A percentile compares a stretch with the other conserved stretches of the same genome.
Evolutionary conservation across 1,140 invertebrate species (phyloP).

Genomic region (Charaxes varanes): DNA sequence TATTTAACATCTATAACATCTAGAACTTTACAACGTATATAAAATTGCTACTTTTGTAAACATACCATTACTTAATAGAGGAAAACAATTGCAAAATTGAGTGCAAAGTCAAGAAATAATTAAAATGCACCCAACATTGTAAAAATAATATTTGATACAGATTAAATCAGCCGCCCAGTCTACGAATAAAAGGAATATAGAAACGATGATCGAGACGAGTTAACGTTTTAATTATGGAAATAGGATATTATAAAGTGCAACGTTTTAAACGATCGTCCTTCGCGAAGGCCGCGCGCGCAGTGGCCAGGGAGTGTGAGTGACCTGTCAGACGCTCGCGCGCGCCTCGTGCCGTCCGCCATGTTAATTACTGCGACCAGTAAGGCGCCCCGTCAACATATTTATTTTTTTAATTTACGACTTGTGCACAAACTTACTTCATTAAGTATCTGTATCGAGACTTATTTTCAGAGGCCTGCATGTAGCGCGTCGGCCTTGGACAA

Average conservation of each 20-base stretch:
- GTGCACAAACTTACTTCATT: conserved; percentile 51
- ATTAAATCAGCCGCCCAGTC: conserved; percentile 6
- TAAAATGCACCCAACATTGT: conserved; percentile 1
- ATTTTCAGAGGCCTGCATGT: conserved; percentile 36
- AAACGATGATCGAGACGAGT: conserved; percentile 13
- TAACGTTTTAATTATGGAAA: conserved; percentile 26
- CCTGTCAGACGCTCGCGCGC: conserved; percentile 46
- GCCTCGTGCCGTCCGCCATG: conserved; percentile 49
- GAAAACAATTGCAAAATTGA: too few relatives aligned
- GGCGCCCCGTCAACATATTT: conserved; percentile 63
- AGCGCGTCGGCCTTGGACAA: conserved; percentile 48
- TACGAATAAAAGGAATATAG: conserved; percentile 1
- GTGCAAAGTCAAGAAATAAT: too few relatives aligned
- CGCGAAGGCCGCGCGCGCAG: conserved; percentile 52
- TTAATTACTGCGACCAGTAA: conserved; percentile 68
- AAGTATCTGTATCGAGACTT: conserved; percentile 46
- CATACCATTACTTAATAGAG: too few relatives aligned
- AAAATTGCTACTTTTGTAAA: too few relatives aligned
- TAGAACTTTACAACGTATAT: too few relatives aligned
- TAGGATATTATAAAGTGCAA: conserved; percentile 32
- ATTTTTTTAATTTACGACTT: conserved; percentile 62
- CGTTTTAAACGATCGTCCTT: conserved; percentile 47
- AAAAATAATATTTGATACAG: conserved; percentile 9
- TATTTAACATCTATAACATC: too few relatives aligned
- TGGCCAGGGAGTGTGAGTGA: conserved; percentile 58